These are phyloP conservation scores for Lates japonicus DNA, from an alignment of 2,797 vertebrate genomes.

Conservation along the genomic window DNA sequence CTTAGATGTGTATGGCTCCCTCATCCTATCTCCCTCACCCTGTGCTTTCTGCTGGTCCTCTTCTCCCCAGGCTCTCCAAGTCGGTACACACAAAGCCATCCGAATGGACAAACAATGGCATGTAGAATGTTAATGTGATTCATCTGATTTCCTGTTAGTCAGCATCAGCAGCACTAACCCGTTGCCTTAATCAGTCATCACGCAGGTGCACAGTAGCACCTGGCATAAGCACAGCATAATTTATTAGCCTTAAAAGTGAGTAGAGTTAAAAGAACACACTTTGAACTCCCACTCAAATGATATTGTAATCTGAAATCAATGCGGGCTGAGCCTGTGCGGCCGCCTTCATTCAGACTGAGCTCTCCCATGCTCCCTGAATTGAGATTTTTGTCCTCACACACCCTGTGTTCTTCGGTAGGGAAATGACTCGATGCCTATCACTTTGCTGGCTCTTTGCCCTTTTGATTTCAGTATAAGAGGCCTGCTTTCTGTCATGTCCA, in stretches of 20 bases:
- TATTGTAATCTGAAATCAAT: slow-evolving; percentile 75
- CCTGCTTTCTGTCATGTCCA: slow-evolving; percentile 44
- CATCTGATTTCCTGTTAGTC: slow-evolving; percentile 63
- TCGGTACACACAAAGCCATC: slow-evolving; percentile 43
- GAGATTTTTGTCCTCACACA: slow-evolving; percentile 24
- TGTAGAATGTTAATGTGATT: slow-evolving; percentile 55
- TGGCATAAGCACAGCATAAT: slow-evolving; percentile 31
- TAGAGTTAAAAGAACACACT: slow-evolving; percentile 51
- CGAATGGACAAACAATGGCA: slow-evolving; percentile 32
- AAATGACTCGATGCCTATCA: slow-evolving; percentile 71
- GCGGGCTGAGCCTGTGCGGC: slow-evolving; percentile 45
- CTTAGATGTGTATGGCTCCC: slow-evolving; percentile 29
- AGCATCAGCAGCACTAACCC: slow-evolving; percentile 33
- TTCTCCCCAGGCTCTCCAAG: background rate
- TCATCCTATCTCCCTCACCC: slow-evolving; percentile 38
- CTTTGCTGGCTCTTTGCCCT: slow-evolving; percentile 54
- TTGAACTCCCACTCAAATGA: slow-evolving; percentile 64
- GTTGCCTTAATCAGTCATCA: slow-evolving; percentile 47
- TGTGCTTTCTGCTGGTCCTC: slow-evolving; percentile 40
- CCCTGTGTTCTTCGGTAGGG: slow-evolving; percentile 3
- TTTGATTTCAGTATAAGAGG: slow-evolving; percentile 66
- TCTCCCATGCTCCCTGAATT: slow-evolving; percentile 48
- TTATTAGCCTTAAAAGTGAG: slow-evolving; percentile 61
- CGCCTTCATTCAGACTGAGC: slow-evolving; percentile 53
- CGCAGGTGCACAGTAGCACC: slow-evolving; percentile 50